phyloP scores from a whole-genome alignment of 2,888 invertebrate species.

The Drosophila aldrichi region DNA sequence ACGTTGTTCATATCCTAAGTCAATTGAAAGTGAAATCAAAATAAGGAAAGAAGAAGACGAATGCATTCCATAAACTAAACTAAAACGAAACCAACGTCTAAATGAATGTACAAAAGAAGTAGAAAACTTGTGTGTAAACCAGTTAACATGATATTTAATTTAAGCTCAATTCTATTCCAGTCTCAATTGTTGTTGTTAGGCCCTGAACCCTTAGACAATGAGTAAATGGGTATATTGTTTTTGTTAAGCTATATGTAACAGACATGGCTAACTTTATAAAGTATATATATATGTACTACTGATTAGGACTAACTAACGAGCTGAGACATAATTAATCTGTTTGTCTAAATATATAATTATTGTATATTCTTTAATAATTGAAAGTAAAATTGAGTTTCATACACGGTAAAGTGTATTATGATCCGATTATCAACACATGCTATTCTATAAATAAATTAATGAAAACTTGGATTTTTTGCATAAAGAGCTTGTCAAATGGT shows the following conservation, averaged over 20 bases:
- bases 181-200: constrained; percentile 14
- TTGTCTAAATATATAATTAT: not conserved
- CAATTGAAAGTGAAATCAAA: constrained; percentile 5
- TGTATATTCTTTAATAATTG: not conserved
- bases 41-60: not conserved
- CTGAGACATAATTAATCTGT: not conserved
- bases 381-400: no score
- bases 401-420: not conserved
- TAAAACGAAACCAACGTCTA: constrained; percentile 44
- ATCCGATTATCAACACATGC: not conserved
- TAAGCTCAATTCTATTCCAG: constrained; percentile 12
- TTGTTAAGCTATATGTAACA: not conserved
- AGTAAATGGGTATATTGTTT: not conserved
- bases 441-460: not conserved
- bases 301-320: not conserved
- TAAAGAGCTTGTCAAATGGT: not conserved
- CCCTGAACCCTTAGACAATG: not conserved
- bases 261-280: not conserved
- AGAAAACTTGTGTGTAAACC: constrained; percentile 13
- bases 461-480: not conserved
- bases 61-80: constrained; percentile 7
- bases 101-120: constrained; percentile 28
- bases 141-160: constrained; percentile 46
- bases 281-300: not conserved
- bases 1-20: constrained; percentile 15